These are phyloP conservation scores for Protonemura montana DNA, from an alignment of 2,888 invertebrate species.

Conservation along the genomic window DNA sequence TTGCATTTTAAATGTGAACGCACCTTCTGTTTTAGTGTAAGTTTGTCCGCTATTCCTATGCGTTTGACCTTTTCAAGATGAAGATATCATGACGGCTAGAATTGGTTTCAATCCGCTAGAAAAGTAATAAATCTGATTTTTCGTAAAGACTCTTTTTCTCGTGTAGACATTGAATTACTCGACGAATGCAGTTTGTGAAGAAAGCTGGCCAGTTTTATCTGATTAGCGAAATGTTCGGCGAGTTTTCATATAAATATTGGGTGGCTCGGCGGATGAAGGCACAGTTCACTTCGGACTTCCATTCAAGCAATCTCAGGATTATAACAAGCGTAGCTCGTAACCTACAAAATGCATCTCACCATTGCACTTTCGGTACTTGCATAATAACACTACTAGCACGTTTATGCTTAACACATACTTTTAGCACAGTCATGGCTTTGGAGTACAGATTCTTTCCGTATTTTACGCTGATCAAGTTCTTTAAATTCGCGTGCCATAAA, in stretches of 20 bases:
- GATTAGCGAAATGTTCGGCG: not conserved
- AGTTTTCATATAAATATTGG: not conserved
- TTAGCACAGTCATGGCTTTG: no score
- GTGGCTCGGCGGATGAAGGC: not conserved
- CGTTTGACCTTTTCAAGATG: not conserved
- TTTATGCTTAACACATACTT: no score
- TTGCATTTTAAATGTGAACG: not conserved
- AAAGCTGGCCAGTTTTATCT: not conserved
- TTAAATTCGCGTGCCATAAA: no score
- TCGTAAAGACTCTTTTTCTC: not conserved
- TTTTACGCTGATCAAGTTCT: no score
- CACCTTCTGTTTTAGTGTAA: not conserved
- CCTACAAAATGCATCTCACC: not conserved
- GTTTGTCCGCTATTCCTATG: not conserved
- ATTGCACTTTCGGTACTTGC: not conserved
- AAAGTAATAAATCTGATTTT: not conserved
- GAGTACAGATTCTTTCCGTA: no score
- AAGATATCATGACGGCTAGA: not conserved
- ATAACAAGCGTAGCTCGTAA: not conserved
- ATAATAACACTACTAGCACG: no score
- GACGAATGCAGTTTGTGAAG: slow-evolving; percentile 8
- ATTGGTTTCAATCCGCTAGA: not conserved
- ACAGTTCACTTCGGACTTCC: not conserved
- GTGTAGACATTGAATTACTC: not conserved
- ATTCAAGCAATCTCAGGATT: not conserved